phyloP scores from a whole-genome alignment of 1,140 invertebrate genomes.

The Venustaconcha ellipsiformis region DNA sequence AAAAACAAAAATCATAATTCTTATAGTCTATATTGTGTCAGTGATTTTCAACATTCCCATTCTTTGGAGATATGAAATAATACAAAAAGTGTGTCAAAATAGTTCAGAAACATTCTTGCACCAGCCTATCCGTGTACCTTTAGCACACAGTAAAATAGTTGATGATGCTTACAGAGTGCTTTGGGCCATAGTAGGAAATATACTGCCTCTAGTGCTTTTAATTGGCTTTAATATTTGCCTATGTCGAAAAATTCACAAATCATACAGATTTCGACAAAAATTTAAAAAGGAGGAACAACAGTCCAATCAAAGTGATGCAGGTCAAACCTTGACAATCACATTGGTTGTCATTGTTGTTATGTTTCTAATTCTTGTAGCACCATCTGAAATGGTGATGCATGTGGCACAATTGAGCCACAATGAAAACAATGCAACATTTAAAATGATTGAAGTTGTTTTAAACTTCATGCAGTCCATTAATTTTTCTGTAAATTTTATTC shows the following conservation, averaged over 20 bases:
- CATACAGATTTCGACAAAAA: conserved; percentile 58
- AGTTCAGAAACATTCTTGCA: conserved; percentile 18
- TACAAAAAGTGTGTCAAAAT: conserved; percentile 37
- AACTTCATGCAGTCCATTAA: conserved; percentile 65
- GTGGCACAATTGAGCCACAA: conserved; percentile 45
- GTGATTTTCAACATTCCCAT: conserved; percentile 63
- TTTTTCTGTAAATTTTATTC: conserved; percentile 62
- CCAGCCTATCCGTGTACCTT: conserved; percentile 25
- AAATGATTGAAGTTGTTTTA: conserved; percentile 55
- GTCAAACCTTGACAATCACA: conserved; percentile 60
- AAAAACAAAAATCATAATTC: conserved; percentile 60
- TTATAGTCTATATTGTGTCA: conserved; percentile 58
- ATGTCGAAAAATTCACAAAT: conserved; percentile 60
- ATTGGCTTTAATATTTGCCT: conserved; percentile 63
- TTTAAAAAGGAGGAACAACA: conserved; percentile 45
- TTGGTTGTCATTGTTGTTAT: conserved; percentile 65
- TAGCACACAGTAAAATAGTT: conserved; percentile 36
- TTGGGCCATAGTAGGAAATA: conserved; percentile 65
- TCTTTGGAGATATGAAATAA: conserved; percentile 59
- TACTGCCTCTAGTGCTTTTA: conserved; percentile 61
- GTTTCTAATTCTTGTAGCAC: conserved; percentile 66
- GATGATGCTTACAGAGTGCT: conserved; percentile 59
- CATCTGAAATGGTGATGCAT: conserved; percentile 62
- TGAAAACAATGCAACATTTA: conserved; percentile 44
- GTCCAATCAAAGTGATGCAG: conserved; percentile 38